Evolutionary conservation across 2,113 vertebrate species (phyloP), one percentile per base, ranked within the genome.

Genomic region (Dasypus novemcinctus): DNA sequence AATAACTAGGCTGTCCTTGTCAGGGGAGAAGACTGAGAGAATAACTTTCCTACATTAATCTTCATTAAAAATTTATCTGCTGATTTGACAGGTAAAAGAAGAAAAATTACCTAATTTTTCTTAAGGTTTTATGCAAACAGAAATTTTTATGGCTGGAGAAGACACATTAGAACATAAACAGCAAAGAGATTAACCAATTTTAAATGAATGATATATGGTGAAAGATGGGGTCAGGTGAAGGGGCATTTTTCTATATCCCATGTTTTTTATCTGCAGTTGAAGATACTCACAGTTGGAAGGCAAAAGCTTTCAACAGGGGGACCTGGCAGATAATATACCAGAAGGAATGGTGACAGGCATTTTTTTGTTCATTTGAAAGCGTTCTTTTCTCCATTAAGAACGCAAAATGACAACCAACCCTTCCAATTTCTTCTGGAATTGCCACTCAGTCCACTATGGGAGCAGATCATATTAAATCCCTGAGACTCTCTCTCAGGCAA

Each of bases 351-450:
- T 64, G 69, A 54, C 1, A n/a, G 79, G 36, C 79, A 68, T 54
- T 74, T 87, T 27, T 38, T 29, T 64, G 49, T 83, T 79, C 63
- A 79, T 49, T 33, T 85, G 66, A 94, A 91, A 94, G 41, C 43
- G 69, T 81, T 66, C 82, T 86, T 59, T 71, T 59, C 38, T 63
- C 59, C 75, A 63, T 57, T 90, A 92, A 90, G 79, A 96, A 86
- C 29, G 91, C 8, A 76, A 66, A 57, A 33, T 69, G 36, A 96
- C n/a, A 46, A 87, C 78, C 3, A 68, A 46, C 8, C 25, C 38
- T 82, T 83, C 90, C 33, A 61, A 38, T 82, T 91, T n/a, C 75
- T 90, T 80, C 61, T 49, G 82, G 41, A 90, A 92, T 10, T 87
- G 57, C 69, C 14, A 21, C 72, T 82, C 43, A 27, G 31, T 20